Evolutionary conservation across 2,797 vertebrate species (phyloP).

Genomic region (Huso huso): DNA sequence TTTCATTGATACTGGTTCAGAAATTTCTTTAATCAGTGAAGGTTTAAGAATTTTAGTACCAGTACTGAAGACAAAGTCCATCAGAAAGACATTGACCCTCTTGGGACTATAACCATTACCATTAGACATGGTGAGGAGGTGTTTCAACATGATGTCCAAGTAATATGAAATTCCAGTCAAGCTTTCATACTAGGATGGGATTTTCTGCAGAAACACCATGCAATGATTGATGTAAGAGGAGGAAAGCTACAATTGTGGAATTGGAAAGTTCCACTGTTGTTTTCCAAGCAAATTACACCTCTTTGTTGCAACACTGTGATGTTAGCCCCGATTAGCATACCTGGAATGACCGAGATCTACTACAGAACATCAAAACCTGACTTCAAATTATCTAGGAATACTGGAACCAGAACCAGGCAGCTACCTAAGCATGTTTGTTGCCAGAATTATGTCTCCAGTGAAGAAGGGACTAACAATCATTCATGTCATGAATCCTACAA

Average conservation of each 20-base stretch:
- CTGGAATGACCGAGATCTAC: slow-evolving; percentile 1
- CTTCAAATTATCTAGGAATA: slow-evolving; percentile 8
- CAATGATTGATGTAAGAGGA: slow-evolving; percentile 6
- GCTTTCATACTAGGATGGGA: slow-evolving; percentile 23
- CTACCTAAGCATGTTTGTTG: slow-evolving; percentile 7
- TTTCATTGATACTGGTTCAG: slow-evolving; percentile 15
- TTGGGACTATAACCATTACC: slow-evolving; percentile 10
- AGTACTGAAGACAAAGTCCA: slow-evolving; percentile 6
- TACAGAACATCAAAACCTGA: background rate
- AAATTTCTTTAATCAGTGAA: slow-evolving; percentile 12
- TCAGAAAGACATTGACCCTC: slow-evolving; percentile 1
- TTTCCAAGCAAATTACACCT: background rate
- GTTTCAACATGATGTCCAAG: slow-evolving; percentile 19
- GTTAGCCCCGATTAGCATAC: background rate
- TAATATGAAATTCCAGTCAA: slow-evolving; percentile 23
- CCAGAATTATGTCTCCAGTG: slow-evolving; percentile 7
- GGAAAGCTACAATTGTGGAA: background rate
- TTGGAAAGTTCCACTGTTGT: background rate
- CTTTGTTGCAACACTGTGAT: slow-evolving; percentile 3
- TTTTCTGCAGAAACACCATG: slow-evolving; percentile 20
- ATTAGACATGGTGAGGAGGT: slow-evolving; percentile 11
- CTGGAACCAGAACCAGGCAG: slow-evolving; percentile 5
- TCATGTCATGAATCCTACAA: slow-evolving; percentile 1
- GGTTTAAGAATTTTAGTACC: background rate
- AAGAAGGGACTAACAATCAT: slow-evolving; percentile 7